phyloP scores from a whole-genome alignment of 2,888 invertebrate species.

The Sarcophaga subvicina region DNA sequence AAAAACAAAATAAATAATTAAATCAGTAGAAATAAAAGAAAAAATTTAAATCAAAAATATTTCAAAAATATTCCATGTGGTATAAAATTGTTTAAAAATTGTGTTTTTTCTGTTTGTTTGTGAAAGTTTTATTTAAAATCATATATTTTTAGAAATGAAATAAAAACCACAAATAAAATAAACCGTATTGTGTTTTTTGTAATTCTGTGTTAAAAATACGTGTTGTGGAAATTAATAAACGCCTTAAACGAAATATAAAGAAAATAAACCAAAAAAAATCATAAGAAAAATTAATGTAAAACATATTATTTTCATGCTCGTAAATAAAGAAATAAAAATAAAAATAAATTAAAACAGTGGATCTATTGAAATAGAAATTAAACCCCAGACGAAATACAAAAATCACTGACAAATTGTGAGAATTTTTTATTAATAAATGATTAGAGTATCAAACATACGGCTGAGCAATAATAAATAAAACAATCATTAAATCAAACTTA shows the following conservation, averaged over 20 bases:
- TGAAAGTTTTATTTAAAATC: slow-evolving; percentile 62
- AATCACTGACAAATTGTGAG: not conserved
- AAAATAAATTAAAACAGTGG: not conserved
- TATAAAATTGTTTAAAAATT: slow-evolving; percentile 39
- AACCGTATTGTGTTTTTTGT: slow-evolving; percentile 33
- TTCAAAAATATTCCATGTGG: not conserved
- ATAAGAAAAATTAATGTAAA: slow-evolving; percentile 5
- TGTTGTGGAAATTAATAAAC: slow-evolving; percentile 61
- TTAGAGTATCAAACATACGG: too few relatives aligned
- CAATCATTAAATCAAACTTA: too few relatives aligned
- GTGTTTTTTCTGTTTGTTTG: slow-evolving; percentile 21
- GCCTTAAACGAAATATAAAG: slow-evolving; percentile 22
- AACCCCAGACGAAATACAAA: too few relatives aligned
- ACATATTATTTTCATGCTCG: not conserved
- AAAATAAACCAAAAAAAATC: slow-evolving; percentile 11
- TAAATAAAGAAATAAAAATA: slow-evolving; percentile 11
- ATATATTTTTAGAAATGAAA: slow-evolving; percentile 37
- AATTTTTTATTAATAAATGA: slow-evolving; percentile 13
- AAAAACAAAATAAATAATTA: slow-evolving; percentile 14
- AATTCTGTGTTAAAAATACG: slow-evolving; percentile 53
- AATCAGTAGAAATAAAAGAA: not conserved
- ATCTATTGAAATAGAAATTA: too few relatives aligned
- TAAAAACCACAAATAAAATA: slow-evolving; percentile 20
- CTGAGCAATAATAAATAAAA: too few relatives aligned
- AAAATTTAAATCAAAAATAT: not conserved